A percentile compares a stretch with the other conserved stretches of the same genome.
Evolutionary conservation across 2,888 invertebrate genomes (phyloP).

Genomic region (Hipparchia sbordonii): DNA sequence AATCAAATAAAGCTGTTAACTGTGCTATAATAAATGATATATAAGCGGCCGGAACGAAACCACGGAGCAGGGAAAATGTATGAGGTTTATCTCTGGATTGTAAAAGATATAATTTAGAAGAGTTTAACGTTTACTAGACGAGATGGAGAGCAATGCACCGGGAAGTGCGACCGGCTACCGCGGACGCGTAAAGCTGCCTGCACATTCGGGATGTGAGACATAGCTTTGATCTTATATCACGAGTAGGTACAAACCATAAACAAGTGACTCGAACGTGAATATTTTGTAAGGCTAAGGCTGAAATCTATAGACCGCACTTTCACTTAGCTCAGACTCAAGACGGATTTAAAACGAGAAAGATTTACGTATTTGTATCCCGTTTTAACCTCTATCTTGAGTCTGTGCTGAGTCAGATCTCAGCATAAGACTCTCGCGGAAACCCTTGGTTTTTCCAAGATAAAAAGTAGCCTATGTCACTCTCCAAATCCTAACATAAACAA

Average conservation of each 20-base stretch:
- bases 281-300: too few species aligned
- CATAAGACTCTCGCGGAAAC: too few species aligned
- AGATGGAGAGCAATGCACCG: constrained; percentile 39
- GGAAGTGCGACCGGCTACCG: constrained; percentile 38
- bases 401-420: too few species aligned
- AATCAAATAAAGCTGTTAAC: constrained; percentile 17
- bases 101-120: constrained; percentile 40
- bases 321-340: too few species aligned
- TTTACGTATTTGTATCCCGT: too few species aligned
- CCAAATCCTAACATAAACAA: too few species aligned
- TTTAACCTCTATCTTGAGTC: too few species aligned
- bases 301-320: too few species aligned
- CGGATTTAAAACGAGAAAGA: too few species aligned
- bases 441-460: too few species aligned
- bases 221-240: neutral
- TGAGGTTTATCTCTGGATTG: constrained; percentile 34
- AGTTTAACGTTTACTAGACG: constrained; percentile 40
- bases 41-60: constrained; percentile 15
- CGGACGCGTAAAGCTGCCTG: constrained; percentile 27
- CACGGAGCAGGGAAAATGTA: constrained; percentile 33
- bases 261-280: too few species aligned
- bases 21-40: constrained; percentile 20
- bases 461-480: too few species aligned
- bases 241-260: neutral
- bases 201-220: constrained; percentile 11